A percentile compares a stretch with the other conserved stretches of the same genome.
Evolutionary conservation across 2,888 invertebrate species (phyloP).

Genomic region (Drosophila vallismaia): DNA sequence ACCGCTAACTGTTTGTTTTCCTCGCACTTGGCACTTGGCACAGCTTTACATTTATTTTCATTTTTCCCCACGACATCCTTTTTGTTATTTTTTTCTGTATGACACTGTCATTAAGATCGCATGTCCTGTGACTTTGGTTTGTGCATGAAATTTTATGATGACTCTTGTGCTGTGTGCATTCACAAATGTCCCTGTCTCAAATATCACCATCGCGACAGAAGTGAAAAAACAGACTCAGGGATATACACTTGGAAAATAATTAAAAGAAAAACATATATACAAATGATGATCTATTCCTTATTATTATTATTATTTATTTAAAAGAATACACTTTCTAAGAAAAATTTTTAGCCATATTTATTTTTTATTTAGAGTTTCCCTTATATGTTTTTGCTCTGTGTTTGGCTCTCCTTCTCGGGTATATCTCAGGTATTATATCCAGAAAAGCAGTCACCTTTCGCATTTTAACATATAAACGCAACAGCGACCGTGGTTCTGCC

Average conservation of each 20-base stretch:
- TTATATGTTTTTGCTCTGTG: background rate
- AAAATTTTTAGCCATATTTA: background rate
- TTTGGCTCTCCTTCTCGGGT: conserved; percentile 1
- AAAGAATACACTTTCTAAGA: background rate
- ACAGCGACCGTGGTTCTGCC: conserved; percentile 15
- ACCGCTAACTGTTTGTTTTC: conserved; percentile 59
- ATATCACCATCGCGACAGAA: conserved; percentile 46
- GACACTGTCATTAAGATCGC: conserved; percentile 56
- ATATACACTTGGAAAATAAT: background rate
- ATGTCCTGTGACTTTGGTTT: conserved; percentile 58
- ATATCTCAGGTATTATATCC: background rate
- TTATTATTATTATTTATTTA: background rate
- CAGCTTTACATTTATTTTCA: conserved; percentile 43
- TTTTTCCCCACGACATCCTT: conserved; percentile 10
- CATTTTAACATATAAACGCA: conserved; percentile 29
- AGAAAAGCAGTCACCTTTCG: conserved; percentile 21
- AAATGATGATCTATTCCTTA: too few relatives aligned
- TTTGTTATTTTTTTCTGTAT: conserved; percentile 15
- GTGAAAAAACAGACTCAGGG: conserved; percentile 15
- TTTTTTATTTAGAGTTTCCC: background rate
- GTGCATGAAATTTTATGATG: conserved; percentile 80
- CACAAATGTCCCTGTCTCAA: conserved; percentile 38
- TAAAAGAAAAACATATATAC: background rate
- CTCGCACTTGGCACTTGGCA: conserved; percentile 41
- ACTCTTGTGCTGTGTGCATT: conserved; percentile 34